These are phyloP conservation scores for Scaptodrosophila lebanonensis DNA, from an alignment of 1,140 invertebrate species.

Conservation along the genomic window DNA sequence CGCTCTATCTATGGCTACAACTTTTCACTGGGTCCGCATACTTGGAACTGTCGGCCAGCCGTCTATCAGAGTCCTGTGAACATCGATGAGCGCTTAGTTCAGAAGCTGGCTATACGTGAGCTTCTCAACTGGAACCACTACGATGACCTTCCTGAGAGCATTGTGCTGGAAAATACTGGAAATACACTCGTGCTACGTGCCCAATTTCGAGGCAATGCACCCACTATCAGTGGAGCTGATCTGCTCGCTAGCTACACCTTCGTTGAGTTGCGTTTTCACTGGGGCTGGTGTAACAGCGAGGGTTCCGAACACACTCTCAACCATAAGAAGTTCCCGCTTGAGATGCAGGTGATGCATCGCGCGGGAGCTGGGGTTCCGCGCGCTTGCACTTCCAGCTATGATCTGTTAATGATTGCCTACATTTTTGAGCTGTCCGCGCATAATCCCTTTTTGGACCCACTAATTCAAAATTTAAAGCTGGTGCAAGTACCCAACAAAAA, in stretches of 20 bases:
- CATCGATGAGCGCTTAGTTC: constrained; percentile 61
- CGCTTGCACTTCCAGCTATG: constrained; percentile 55
- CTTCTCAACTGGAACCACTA: constrained; percentile 71
- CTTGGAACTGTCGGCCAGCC: constrained; percentile 61
- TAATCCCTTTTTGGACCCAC: constrained; percentile 79
- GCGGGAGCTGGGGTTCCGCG: constrained; percentile 44
- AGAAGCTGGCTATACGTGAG: constrained; percentile 58
- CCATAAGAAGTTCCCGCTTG: constrained; percentile 78
- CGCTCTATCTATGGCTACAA: constrained; percentile 23
- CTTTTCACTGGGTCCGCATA: constrained; percentile 65
- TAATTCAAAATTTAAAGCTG: constrained; percentile 78
- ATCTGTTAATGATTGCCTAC: constrained; percentile 66
- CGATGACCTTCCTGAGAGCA: constrained; percentile 59
- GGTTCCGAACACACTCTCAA: constrained; percentile 81
- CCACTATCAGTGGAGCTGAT: constrained; percentile 78
- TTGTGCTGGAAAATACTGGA: constrained; percentile 65
- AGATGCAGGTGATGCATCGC: constrained; percentile 78
- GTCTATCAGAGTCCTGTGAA: constrained; percentile 76
- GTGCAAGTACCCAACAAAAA: constrained; percentile 71
- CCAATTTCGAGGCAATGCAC: constrained; percentile 63
- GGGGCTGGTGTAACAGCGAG: constrained; percentile 79
- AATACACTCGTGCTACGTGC: constrained; percentile 71
- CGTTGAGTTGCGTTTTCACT: constrained; percentile 79
- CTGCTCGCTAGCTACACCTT: constrained; percentile 77
- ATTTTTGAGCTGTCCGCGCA: constrained; percentile 73